phyloP scores from a whole-genome alignment of 2,797 vertebrate genomes.

The Anabacerthia variegaticeps region DNA sequence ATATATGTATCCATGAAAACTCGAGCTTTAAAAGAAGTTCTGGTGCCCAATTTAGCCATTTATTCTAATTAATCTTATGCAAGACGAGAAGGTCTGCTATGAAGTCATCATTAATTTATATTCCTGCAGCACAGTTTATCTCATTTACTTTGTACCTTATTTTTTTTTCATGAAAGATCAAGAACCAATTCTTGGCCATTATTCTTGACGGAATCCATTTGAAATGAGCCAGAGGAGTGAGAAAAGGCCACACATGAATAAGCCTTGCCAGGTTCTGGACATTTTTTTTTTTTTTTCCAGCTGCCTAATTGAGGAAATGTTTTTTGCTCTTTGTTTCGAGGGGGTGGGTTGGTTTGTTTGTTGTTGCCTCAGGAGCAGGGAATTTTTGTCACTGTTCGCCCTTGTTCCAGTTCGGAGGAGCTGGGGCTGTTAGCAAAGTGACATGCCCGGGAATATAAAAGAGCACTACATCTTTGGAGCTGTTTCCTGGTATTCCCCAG shows the following conservation, averaged over 20 bases:
- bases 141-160: background rate
- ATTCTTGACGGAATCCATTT: background rate
- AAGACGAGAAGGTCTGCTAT: background rate
- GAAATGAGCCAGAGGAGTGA: background rate
- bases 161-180: background rate
- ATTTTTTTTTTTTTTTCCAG: background rate
- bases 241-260: background rate
- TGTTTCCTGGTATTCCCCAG: slow-evolving; percentile 61
- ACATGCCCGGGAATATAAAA: slow-evolving; percentile 50
- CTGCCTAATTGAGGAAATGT: slow-evolving; percentile 26
- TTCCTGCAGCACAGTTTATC: background rate
- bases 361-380: background rate
- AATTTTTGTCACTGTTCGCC: background rate
- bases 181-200: slow-evolving; percentile 8
- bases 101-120: background rate
- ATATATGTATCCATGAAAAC: background rate
- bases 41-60: background rate
- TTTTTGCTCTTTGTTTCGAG: background rate
- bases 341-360: background rate
- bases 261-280: slow-evolving; percentile 16
- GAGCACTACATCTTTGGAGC: slow-evolving; percentile 55
- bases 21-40: background rate
- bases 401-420: slow-evolving; percentile 34
- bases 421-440: slow-evolving; percentile 52
- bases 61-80: background rate